Percentiles rank a stretch among this genome's conserved stretches.
These are phyloP conservation scores for Drosophila truncata DNA, from an alignment of 1,140 invertebrate species.

Conservation along the genomic window DNA sequence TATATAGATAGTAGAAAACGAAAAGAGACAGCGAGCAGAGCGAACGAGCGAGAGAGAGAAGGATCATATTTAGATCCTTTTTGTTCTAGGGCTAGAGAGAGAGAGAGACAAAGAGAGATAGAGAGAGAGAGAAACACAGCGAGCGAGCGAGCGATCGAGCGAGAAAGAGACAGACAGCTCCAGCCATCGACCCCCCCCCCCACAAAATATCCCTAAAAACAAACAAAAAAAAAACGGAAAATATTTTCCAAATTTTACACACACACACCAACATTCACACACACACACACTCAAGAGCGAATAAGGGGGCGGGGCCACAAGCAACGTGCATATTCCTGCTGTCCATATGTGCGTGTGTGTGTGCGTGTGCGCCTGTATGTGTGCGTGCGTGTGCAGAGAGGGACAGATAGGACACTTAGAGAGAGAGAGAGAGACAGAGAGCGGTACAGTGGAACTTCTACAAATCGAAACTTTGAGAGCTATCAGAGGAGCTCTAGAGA, in stretches of 20 bases:
- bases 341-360: constrained; percentile 20
- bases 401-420: constrained; percentile 23
- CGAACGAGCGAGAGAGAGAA: constrained; percentile 58
- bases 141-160: constrained; percentile 40
- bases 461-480: not conserved
- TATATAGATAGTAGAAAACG: constrained; percentile 16
- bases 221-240: constrained; percentile 17
- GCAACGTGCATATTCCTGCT: constrained; percentile 63
- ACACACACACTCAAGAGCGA: constrained; percentile 19
- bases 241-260: constrained; percentile 10
- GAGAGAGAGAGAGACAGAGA: constrained; percentile 8
- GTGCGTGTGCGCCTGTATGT: constrained; percentile 31
- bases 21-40: constrained; percentile 69
- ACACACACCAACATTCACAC: constrained; percentile 22
- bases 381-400: constrained; percentile 29
- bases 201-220: constrained; percentile 11
- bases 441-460: constrained; percentile 33
- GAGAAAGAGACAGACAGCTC: constrained; percentile 48
- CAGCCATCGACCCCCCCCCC: constrained; percentile 38
- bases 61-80: constrained; percentile 50
- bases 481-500: not conserved
- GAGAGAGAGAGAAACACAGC: constrained; percentile 24
- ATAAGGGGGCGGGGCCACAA: constrained; percentile 54
- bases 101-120: constrained; percentile 22
- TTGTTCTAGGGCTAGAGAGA: constrained; percentile 43